Evolutionary conservation across 2,888 invertebrate species (phyloP).

Genomic region (Cylindroiulus punctatus): DNA sequence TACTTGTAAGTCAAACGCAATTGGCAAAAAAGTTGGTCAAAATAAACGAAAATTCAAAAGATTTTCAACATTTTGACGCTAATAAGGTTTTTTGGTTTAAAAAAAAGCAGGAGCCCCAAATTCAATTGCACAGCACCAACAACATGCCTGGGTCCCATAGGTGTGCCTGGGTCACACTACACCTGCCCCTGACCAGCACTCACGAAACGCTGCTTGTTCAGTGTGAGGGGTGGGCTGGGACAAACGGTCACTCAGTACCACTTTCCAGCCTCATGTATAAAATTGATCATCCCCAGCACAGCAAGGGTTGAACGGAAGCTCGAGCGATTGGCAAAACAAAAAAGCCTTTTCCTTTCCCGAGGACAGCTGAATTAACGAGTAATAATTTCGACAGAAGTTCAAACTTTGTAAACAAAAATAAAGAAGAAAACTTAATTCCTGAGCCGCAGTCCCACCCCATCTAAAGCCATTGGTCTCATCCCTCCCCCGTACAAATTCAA

Average conservation of each 20-base stretch:
- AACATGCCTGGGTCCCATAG: conserved; percentile 56
- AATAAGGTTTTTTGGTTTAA: not conserved
- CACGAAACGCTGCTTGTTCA: conserved; percentile 50
- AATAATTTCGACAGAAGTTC: not conserved
- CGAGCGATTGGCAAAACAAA: conserved; percentile 44
- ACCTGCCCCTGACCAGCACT: conserved; percentile 56
- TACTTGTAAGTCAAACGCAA: not conserved
- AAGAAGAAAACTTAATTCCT: not conserved
- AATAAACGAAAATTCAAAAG: not conserved
- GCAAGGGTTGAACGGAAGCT: conserved; percentile 50
- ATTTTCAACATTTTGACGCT: not conserved
- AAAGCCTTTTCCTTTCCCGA: not conserved
- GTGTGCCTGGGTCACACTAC: conserved; percentile 57
- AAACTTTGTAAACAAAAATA: not conserved
- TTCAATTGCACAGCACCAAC: conserved; percentile 15
- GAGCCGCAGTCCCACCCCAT: conserved; percentile 36
- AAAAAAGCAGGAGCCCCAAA: conserved; percentile 39
- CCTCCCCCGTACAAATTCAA: not conserved
- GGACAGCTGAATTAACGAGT: not conserved
- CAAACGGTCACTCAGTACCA: conserved; percentile 60
- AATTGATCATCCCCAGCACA: conserved; percentile 49
- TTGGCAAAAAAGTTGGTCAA: not conserved
- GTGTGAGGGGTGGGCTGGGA: conserved; percentile 56
- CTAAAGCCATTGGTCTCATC: not conserved
- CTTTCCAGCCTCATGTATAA: conserved; percentile 69